Evolutionary conservation across 2,888 invertebrate species (phyloP).

Genomic region (Apamea epomidion): DNA sequence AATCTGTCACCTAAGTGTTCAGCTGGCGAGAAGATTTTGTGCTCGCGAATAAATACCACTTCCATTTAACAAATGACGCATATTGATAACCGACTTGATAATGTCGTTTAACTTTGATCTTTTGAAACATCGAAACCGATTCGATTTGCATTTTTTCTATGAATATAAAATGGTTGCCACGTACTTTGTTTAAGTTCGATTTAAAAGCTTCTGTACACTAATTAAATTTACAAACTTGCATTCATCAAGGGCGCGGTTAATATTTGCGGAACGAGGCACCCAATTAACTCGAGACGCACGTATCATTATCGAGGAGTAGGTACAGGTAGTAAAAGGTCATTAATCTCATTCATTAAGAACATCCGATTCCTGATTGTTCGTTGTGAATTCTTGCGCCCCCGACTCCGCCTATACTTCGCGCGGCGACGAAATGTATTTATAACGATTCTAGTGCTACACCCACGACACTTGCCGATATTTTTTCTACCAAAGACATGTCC

Average conservation of each 20-base stretch:
- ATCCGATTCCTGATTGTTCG: slow-evolving; percentile 76
- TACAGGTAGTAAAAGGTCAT: slow-evolving; percentile 63
- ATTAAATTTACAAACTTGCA: slow-evolving; percentile 39
- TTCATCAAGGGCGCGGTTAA: slow-evolving; percentile 52
- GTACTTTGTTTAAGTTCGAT: slow-evolving; percentile 35
- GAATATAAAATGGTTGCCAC: slow-evolving; percentile 50
- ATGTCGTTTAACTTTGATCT: slow-evolving; percentile 39
- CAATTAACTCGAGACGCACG: slow-evolving; percentile 50
- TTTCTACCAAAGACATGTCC: slow-evolving; percentile 58
- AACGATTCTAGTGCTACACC: slow-evolving; percentile 84
- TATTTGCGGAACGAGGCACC: slow-evolving; percentile 50
- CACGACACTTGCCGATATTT: slow-evolving; percentile 74
- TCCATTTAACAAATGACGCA: slow-evolving; percentile 40
- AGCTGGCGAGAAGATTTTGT: slow-evolving; percentile 4
- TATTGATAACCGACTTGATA: slow-evolving; percentile 38
- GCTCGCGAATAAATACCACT: slow-evolving; percentile 19
- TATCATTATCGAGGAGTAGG: slow-evolving; percentile 57
- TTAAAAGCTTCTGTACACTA: slow-evolving; percentile 18
- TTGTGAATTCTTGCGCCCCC: slow-evolving; percentile 71
- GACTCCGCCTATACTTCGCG: slow-evolving; percentile 84
- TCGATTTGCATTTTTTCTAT: slow-evolving; percentile 59
- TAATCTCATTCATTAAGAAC: slow-evolving; percentile 77
- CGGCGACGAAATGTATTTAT: slow-evolving; percentile 85
- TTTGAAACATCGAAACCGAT: slow-evolving; percentile 50
- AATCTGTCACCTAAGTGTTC: slow-evolving; percentile 52